A percentile compares a stretch with the other conserved stretches of the same genome.
phyloP scores from a whole-genome alignment of 1,140 invertebrate genomes.

The Drosophila melanogaster region DNA sequence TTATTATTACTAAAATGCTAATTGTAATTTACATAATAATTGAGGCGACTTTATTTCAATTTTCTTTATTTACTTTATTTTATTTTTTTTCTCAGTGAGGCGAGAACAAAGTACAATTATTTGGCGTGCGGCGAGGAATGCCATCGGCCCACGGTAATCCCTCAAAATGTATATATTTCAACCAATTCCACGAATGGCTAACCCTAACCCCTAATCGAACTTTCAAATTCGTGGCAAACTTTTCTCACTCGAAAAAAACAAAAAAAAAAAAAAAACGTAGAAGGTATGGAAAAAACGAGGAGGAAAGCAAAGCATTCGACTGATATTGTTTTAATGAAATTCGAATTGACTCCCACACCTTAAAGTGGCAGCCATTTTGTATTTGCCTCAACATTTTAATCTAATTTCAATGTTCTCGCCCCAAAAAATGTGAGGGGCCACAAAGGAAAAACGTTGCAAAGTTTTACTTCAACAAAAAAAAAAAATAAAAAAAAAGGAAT shows the following conservation, averaged over 20 bases:
- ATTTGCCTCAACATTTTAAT: slow-evolving; percentile 62
- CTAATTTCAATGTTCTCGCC: slow-evolving; percentile 62
- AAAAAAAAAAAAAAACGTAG: neutral
- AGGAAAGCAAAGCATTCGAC: slow-evolving; percentile 5
- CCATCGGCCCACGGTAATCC: slow-evolving; percentile 17
- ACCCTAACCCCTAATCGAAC: slow-evolving; percentile 40
- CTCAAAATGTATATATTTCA: slow-evolving; percentile 27
- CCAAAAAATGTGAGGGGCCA: slow-evolving; percentile 18
- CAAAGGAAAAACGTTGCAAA: slow-evolving; percentile 47
- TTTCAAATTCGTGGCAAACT: slow-evolving; percentile 25
- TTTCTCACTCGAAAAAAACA: neutral
- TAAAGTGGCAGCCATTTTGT: slow-evolving; percentile 56
- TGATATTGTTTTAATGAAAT: slow-evolving; percentile 61
- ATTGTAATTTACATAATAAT: too few species aligned
- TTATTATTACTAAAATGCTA: too few species aligned
- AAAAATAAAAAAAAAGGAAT: neutral
- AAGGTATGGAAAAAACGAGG: too few species aligned
- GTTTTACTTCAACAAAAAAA: slow-evolving; percentile 10
- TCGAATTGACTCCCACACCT: slow-evolving; percentile 26
- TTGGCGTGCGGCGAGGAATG: neutral
- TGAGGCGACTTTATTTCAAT: too few species aligned
- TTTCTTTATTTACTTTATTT: too few species aligned
- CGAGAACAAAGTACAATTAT: neutral
- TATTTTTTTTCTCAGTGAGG: neutral
- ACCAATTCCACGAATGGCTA: slow-evolving; percentile 37